A percentile compares a stretch with the other conserved stretches of the same genome.
Evolutionary conservation across 2,113 vertebrate species (phyloP).

Genomic region (Sitta europaea): DNA sequence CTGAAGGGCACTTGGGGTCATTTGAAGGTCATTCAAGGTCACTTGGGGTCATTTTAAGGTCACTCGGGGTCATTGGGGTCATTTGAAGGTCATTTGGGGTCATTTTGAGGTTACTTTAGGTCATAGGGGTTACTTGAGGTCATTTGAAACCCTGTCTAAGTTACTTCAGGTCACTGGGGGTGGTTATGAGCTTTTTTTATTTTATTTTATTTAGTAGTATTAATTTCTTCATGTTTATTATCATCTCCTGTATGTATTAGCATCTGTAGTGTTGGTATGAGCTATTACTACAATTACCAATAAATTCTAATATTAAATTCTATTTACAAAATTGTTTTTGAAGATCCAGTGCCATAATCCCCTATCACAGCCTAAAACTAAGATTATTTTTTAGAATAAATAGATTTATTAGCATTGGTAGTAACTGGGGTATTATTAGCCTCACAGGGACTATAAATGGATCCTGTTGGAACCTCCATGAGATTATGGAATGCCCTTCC

Average conservation of each 20-base stretch:
- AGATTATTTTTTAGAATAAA: background rate
- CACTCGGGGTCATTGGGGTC: background rate
- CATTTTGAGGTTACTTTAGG: background rate
- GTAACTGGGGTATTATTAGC: too few species aligned
- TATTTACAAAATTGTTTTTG: background rate
- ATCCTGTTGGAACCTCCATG: background rate
- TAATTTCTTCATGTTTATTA: fast-evolving
- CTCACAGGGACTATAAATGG: background rate
- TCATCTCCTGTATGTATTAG: fast-evolving
- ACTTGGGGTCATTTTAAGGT: background rate
- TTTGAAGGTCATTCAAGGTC: background rate
- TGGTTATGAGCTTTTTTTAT: too few species aligned
- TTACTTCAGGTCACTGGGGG: background rate
- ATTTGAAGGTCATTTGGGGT: background rate
- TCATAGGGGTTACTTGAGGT: background rate
- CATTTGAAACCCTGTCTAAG: background rate
- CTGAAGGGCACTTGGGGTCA: background rate
- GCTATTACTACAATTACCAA: background rate
- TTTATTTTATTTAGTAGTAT: background rate
- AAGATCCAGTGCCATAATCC: background rate
- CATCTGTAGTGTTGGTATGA: background rate
- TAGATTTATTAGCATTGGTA: fast-evolving
- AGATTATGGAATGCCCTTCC: background rate
- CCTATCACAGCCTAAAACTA: too few species aligned
- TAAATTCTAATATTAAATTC: background rate